Conservation (phyloP, 2,888 invertebrate genomes). For the Hymenopus coronatus region DNA sequence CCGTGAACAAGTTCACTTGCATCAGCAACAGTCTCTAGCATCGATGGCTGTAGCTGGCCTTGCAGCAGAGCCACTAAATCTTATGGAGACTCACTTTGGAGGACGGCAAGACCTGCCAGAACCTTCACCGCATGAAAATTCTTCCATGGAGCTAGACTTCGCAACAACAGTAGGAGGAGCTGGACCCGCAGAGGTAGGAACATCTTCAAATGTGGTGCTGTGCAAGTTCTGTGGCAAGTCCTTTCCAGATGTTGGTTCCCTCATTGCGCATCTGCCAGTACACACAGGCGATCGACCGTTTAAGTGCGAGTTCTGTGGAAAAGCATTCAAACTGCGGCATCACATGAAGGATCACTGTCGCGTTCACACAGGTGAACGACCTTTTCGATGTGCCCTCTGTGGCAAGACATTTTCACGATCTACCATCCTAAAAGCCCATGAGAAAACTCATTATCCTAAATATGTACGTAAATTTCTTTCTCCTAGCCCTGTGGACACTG, state of each 20-base stretch:
- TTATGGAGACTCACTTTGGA: constrained; percentile 43
- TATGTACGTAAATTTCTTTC: constrained; percentile 87
- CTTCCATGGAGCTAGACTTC: constrained; percentile 33
- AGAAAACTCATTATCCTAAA: constrained; percentile 90
- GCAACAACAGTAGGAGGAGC: constrained; percentile 47
- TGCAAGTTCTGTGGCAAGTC: constrained; percentile 93
- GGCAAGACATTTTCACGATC: constrained; percentile 89
- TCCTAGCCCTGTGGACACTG: constrained; percentile 80
- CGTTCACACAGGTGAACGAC: constrained; percentile 87
- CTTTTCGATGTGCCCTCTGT: constrained; percentile 84
- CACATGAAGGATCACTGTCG: constrained; percentile 95
- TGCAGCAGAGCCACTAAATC: constrained; percentile 42
- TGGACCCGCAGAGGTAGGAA: constrained; percentile 44
- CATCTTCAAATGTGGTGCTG: constrained; percentile 61
- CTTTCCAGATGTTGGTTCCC: constrained; percentile 84
- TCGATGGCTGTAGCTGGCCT: constrained; percentile 29
- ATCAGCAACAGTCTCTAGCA: constrained; percentile 50
- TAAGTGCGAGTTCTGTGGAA: constrained; percentile 92
- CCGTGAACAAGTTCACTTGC: constrained; percentile 66
- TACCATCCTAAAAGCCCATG: constrained; percentile 87
- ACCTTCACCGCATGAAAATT: constrained; percentile 30
- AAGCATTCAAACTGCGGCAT: constrained; percentile 87
- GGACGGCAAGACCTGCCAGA: constrained; percentile 37
- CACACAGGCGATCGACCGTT: constrained; percentile 89
- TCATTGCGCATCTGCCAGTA: constrained; percentile 83